Conservation (phyloP, 2,113 vertebrate genomes). For the Perca fluviatilis region DNA sequence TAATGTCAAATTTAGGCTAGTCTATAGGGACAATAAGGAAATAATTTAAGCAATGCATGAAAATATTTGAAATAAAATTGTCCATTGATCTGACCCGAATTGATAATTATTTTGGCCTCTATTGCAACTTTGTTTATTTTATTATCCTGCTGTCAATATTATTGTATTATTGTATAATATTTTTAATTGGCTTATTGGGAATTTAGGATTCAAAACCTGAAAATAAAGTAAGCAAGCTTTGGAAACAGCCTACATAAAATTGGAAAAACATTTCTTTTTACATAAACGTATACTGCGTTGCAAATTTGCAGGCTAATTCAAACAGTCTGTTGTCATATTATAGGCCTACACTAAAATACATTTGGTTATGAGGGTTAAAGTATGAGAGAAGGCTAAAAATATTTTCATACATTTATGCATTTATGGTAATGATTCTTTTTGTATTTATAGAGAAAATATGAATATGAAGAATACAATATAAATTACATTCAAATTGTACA, state of each 20-base stretch:
- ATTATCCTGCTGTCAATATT: not conserved
- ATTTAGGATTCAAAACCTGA: not conserved
- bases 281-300: not conserved
- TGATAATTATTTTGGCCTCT: not conserved
- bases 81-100: not conserved
- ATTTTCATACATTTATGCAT: not conserved
- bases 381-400: not conserved
- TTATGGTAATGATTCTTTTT: not conserved
- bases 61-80: not conserved
- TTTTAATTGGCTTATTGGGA: not conserved
- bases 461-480: no score
- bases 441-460: not conserved
- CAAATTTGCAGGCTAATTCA: not conserved
- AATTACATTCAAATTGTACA: not conserved
- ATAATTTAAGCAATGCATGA: not conserved
- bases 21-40: not conserved
- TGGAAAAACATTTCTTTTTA: not conserved
- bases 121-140: not conserved
- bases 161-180: not conserved
- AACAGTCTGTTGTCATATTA: conserved; percentile 1
- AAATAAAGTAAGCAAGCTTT: not conserved
- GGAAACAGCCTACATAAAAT: not conserved
- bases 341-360: not conserved
- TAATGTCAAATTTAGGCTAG: not conserved
- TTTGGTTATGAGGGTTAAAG: not conserved